These are phyloP conservation scores for Brachyopa scutellaris DNA, from an alignment of 2,888 invertebrate genomes.

Conservation along the genomic window DNA sequence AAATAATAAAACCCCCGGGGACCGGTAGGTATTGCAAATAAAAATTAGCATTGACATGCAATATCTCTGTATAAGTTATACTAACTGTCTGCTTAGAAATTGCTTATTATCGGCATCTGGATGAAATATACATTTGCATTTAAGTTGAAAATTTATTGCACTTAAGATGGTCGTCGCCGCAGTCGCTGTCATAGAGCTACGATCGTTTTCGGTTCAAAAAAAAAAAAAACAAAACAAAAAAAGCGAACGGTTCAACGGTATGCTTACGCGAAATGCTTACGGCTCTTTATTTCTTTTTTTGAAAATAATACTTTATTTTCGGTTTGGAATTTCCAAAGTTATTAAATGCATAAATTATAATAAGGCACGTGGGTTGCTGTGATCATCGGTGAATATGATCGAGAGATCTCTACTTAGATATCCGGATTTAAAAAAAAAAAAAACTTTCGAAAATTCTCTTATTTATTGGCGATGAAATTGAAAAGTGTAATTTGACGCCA, in stretches of 20 bases:
- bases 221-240: too few relatives aligned
- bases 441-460: constrained; percentile 33
- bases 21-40: constrained; percentile 40
- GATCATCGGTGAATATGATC: constrained; percentile 47
- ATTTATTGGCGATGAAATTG: constrained; percentile 43
- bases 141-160: constrained; percentile 52
- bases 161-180: constrained; percentile 29
- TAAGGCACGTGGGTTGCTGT: constrained; percentile 37
- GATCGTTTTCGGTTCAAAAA: too few relatives aligned
- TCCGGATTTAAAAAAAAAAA: constrained; percentile 13
- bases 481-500: constrained; percentile 43
- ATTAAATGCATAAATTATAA: constrained; percentile 48
- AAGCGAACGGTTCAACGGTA: not conserved
- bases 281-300: constrained; percentile 4
- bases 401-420: constrained; percentile 36
- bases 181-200: not conserved
- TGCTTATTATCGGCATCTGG: constrained; percentile 51
- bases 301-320: constrained; percentile 49
- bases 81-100: constrained; percentile 63
- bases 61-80: constrained; percentile 57
- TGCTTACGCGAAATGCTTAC: constrained; percentile 16
- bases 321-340: constrained; percentile 47
- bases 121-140: constrained; percentile 57
- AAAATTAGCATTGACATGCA: constrained; percentile 63
- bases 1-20: constrained; percentile 44